Conservation (phyloP, 2,113 vertebrate species). For the Poicephalus gulielmi region DNA sequence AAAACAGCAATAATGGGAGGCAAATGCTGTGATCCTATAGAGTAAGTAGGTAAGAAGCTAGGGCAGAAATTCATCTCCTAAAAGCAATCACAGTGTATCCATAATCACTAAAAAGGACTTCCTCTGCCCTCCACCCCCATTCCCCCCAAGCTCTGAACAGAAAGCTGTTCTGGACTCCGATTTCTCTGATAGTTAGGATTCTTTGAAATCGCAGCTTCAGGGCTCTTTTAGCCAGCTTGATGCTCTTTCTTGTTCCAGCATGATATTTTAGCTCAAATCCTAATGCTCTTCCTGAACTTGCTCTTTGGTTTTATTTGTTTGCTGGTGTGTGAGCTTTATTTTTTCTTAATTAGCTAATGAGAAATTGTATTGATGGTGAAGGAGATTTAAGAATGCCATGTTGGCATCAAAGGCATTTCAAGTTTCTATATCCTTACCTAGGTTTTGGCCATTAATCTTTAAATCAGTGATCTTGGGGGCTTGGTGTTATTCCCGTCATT, state of each 20-base stretch:
- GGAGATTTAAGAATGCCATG: background rate
- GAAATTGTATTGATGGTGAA: background rate
- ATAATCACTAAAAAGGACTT: background rate
- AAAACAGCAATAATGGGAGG: background rate
- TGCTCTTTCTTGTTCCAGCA: background rate
- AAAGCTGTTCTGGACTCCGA: background rate
- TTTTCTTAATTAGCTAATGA: background rate
- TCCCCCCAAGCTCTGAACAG: background rate
- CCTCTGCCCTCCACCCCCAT: background rate
- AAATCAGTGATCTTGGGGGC: background rate
- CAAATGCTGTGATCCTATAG: background rate
- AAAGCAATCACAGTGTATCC: background rate
- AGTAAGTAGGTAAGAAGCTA: background rate
- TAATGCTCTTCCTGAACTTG: background rate
- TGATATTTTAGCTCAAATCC: background rate
- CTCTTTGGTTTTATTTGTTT: background rate
- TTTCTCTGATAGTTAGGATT: background rate
- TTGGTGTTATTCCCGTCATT: background rate
- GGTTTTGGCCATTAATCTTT: background rate
- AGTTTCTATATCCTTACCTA: background rate
- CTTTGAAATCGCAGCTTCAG: background rate
- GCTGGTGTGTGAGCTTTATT: background rate
- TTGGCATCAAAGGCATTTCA: background rate
- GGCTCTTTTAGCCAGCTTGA: background rate
- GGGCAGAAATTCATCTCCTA: background rate